Evolutionary conservation across 1,140 invertebrate species (phyloP).

Genomic region (Zaprionus taronus): DNA sequence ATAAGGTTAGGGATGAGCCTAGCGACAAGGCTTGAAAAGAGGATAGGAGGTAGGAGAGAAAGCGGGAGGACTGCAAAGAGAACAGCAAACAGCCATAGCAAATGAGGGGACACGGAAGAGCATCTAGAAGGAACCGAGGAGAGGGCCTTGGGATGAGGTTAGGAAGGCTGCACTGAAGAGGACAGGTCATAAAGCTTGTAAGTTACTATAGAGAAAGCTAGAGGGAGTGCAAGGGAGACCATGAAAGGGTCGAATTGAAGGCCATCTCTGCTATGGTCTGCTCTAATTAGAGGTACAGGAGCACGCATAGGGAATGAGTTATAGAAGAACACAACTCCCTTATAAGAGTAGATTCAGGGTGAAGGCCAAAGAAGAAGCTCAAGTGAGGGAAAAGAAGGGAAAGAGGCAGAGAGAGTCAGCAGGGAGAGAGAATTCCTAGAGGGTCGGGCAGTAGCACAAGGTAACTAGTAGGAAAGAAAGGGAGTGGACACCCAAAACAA

Average conservation of each 20-base stretch:
- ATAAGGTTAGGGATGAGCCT: not conserved
- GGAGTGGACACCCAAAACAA: not conserved
- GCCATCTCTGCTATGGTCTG: not conserved
- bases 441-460: fast-evolving
- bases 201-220: not conserved
- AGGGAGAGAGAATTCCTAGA: not conserved
- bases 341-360: not conserved
- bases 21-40: not conserved
- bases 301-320: not conserved
- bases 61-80: not conserved
- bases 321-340: not conserved
- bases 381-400: fast-evolving
- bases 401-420: not conserved
- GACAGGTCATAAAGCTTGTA: not conserved
- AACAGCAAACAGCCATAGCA: too few relatives aligned
- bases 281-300: not conserved
- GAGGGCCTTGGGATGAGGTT: not conserved
- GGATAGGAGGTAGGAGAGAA: not conserved
- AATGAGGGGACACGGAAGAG: too few relatives aligned
- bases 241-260: not conserved
- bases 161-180: not conserved
- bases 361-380: not conserved
- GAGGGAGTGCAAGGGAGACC: too few relatives aligned
- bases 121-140: not conserved
- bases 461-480: not conserved